Evolutionary conservation across 2,113 vertebrate genomes (phyloP).

Genomic region (Epinephelus fuscoguttatus): DNA sequence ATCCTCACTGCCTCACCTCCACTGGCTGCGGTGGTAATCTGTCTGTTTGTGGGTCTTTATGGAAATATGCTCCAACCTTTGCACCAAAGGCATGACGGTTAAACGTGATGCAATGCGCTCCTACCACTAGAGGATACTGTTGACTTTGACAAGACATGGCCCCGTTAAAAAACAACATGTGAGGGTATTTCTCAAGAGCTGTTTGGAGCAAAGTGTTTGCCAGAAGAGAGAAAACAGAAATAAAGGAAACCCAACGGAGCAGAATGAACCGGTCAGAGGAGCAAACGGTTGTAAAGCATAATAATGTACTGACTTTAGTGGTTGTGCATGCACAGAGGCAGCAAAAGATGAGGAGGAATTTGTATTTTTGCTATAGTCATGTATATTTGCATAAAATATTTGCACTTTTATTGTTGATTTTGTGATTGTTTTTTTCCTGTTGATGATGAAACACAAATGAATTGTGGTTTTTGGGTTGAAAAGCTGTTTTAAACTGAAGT

Average conservation of each 20-base stretch:
- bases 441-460: background rate
- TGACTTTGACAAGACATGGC: conserved; percentile 60
- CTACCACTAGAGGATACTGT: conserved; percentile 82
- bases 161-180: background rate
- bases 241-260: background rate
- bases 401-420: background rate
- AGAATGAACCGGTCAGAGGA: background rate
- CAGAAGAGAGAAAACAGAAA: background rate
- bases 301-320: background rate
- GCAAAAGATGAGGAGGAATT: background rate
- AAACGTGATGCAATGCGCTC: conserved; percentile 12
- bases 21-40: background rate
- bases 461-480: no score
- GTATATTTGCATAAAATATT: background rate
- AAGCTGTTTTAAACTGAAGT: no score
- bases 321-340: background rate
- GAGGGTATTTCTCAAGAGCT: background rate
- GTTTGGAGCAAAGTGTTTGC: background rate
- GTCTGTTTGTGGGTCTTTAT: background rate
- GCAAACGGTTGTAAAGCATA: background rate
- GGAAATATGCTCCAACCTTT: conserved; percentile 34
- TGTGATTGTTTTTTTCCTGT: background rate
- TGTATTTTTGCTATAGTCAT: background rate
- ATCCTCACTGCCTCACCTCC: background rate
- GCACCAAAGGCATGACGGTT: background rate